phyloP scores from a whole-genome alignment of 2,113 vertebrate genomes.

The Notarius quadriscutis region DNA sequence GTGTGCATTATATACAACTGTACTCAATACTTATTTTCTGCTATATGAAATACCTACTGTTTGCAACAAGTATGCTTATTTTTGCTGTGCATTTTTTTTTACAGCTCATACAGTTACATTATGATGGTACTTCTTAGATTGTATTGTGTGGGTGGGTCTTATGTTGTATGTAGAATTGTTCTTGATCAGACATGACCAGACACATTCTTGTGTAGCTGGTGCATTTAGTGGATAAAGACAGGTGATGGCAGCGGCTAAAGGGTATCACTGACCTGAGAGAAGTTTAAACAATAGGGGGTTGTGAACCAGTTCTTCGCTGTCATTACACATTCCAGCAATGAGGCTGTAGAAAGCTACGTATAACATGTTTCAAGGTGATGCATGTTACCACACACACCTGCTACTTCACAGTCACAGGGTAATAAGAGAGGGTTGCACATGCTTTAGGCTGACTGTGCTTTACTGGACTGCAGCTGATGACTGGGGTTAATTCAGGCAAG shows the following conservation, averaged over 20 bases:
- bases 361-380: conserved; percentile 86
- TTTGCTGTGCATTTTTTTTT: neutral
- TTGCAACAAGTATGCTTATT: neutral
- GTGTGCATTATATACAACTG: neutral
- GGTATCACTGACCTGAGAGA: conserved; percentile 28
- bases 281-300: neutral
- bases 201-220: neutral
- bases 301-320: conserved; percentile 37
- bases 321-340: conserved; percentile 23
- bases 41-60: neutral
- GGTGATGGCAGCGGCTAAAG: neutral
- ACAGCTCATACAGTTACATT: neutral
- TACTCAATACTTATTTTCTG: neutral
- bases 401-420: conserved; percentile 81
- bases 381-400: conserved; percentile 96
- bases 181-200: neutral
- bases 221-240: neutral
- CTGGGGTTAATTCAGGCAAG: conserved; percentile 91
- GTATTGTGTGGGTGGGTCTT: neutral
- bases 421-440: conserved; percentile 70
- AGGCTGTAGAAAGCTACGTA: conserved; percentile 66
- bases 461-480: conserved; percentile 99
- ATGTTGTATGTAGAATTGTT: neutral
- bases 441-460: conserved; percentile 74
- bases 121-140: neutral